These are phyloP conservation scores for Ceriagrion tenellum DNA, from an alignment of 2,888 invertebrate species.

Conservation along the genomic window DNA sequence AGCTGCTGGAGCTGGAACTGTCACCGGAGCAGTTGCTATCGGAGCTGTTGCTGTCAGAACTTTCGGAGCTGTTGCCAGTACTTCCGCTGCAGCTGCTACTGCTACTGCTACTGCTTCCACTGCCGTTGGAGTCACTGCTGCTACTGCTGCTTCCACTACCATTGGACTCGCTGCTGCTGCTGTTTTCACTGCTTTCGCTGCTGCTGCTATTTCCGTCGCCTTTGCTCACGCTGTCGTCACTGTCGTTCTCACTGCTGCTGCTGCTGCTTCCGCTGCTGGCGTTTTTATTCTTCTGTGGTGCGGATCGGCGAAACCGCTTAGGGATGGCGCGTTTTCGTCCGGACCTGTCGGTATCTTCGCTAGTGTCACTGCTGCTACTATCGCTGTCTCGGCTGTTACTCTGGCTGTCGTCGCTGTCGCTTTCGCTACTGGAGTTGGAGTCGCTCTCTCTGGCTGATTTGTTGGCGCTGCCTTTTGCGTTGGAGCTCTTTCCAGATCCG, in stretches of 20 bases:
- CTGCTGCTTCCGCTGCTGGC: conserved; percentile 69
- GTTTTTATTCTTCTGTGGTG: conserved; percentile 68
- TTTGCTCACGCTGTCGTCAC: conserved; percentile 59
- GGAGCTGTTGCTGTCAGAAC: conserved; percentile 44
- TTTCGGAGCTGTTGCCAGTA: not conserved
- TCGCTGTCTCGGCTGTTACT: conserved; percentile 68
- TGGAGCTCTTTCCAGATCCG: conserved; percentile 69
- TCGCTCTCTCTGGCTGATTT: conserved; percentile 70
- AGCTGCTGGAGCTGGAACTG: conserved; percentile 70
- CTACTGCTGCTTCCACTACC: conserved; percentile 55
- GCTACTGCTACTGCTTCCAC: too few species aligned
- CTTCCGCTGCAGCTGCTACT: conserved; percentile 68
- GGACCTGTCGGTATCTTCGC: conserved; percentile 26
- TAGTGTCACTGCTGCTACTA: conserved; percentile 65
- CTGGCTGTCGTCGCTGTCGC: conserved; percentile 69
- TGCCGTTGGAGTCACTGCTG: too few species aligned
- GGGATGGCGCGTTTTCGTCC: conserved; percentile 49
- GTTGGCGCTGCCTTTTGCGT: conserved; percentile 41
- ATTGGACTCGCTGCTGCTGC: not conserved
- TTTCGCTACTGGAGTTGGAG: conserved; percentile 69
- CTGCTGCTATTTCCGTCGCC: not conserved
- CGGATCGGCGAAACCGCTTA: conserved; percentile 68
- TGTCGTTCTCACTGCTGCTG: conserved; percentile 68
- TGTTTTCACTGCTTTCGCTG: conserved; percentile 50
- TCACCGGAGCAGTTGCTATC: conserved; percentile 69